phyloP scores from a whole-genome alignment of 92 coral and sea anemone species.

The Palythoa caribaeorum region DNA sequence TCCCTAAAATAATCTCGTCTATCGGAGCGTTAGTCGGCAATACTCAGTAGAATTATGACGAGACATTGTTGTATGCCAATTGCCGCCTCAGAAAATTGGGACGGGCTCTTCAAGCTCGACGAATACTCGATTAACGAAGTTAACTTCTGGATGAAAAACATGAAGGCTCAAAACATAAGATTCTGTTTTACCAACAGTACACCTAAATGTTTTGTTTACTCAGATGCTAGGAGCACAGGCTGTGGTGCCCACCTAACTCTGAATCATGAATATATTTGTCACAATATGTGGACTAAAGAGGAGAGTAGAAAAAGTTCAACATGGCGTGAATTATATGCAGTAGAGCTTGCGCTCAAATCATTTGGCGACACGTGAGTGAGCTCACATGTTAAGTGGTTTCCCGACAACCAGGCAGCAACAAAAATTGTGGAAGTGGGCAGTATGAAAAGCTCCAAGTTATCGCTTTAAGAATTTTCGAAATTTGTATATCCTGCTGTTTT shows the following conservation, averaged over 20 bases:
- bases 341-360: too few species aligned
- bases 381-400: too few species aligned
- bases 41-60: conserved; percentile 49
- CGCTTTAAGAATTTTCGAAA: conserved; percentile 50
- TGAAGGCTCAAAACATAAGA: neutral
- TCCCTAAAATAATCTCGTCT: conserved; percentile 64
- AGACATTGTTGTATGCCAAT: conserved; percentile 25
- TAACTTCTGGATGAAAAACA: neutral
- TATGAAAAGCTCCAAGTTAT: conserved; percentile 35
- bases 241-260: too few species aligned
- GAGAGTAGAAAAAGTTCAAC: too few species aligned
- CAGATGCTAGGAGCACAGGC: too few species aligned
- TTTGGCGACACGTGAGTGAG: too few species aligned
- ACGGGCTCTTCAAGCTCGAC: neutral
- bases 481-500: conserved; percentile 29
- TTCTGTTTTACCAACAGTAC: too few species aligned
- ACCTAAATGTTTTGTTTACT: too few species aligned
- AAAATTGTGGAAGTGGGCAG: conserved; percentile 66
- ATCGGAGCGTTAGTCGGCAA: conserved; percentile 57
- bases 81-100: neutral
- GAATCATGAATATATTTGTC: too few species aligned
- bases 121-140: neutral
- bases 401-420: conserved; percentile 57
- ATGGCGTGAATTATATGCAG: too few species aligned
- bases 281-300: too few species aligned